Conservation (phyloP, 2,888 invertebrate genomes). For the Odontothrips loti region DNA sequence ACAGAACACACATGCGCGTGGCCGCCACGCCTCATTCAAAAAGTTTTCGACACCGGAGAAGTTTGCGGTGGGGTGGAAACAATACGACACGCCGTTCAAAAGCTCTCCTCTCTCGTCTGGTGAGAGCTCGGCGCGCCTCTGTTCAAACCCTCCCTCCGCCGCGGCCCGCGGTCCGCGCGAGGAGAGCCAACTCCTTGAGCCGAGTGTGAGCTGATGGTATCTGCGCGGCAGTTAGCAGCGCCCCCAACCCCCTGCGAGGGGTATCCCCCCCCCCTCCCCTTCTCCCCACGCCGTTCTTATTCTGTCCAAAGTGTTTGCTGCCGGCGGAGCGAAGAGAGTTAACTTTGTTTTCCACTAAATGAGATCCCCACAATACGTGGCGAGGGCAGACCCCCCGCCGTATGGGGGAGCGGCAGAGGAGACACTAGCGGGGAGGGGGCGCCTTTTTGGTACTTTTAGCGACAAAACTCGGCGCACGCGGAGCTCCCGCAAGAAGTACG, state of each 20-base stretch:
- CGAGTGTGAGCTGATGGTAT: slow-evolving; percentile 24
- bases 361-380: slow-evolving; percentile 3
- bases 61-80: too few relatives aligned
- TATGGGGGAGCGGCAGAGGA: background rate
- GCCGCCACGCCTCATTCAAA: too few relatives aligned
- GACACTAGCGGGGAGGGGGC: too few relatives aligned
- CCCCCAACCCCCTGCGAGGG: background rate
- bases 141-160: too few relatives aligned
- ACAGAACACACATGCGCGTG: too few relatives aligned
- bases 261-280: background rate
- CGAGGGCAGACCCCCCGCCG: background rate
- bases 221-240: background rate
- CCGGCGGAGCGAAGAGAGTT: background rate
- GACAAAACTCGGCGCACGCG: too few relatives aligned
- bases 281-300: background rate
- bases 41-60: too few relatives aligned
- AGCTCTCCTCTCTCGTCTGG: too few relatives aligned
- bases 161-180: background rate
- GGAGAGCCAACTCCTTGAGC: slow-evolving; percentile 2
- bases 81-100: too few relatives aligned
- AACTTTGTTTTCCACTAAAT: slow-evolving; percentile 20
- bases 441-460: too few relatives aligned
- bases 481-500: too few relatives aligned
- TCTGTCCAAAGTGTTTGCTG: background rate
- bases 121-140: too few relatives aligned